Percentiles rank a stretch among this genome's conserved stretches.
These are phyloP conservation scores for Cylloceria caligata DNA, from an alignment of 2,888 invertebrate genomes.

Conservation along the genomic window DNA sequence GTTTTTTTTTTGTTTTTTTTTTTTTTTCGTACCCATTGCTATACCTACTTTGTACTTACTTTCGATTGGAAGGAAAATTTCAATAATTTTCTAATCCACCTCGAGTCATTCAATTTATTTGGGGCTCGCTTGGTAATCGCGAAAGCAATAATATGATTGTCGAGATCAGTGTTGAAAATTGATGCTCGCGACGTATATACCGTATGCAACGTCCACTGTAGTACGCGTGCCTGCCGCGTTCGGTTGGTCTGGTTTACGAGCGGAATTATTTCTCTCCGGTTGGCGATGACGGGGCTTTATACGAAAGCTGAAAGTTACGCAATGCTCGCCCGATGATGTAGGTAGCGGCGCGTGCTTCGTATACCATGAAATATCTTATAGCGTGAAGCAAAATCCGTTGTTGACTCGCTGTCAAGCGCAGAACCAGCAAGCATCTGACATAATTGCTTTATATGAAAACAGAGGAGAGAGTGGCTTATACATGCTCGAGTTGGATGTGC, in stretches of 20 bases:
- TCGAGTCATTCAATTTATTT: neutral
- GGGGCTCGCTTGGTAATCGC: too few relatives aligned
- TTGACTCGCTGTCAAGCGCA: conserved; percentile 82
- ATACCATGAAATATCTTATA: conserved; percentile 54
- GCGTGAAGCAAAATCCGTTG: conserved; percentile 74
- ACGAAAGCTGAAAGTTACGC: conserved; percentile 60
- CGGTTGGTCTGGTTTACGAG: neutral
- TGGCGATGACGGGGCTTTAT: neutral
- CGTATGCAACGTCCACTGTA: too few relatives aligned
- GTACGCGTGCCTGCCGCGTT: neutral
- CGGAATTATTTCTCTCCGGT: neutral
- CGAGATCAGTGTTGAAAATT: neutral
- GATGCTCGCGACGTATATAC: neutral
- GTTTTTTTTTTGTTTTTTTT: conserved; percentile 7
- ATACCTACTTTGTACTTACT: too few relatives aligned
- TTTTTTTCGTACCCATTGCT: too few relatives aligned
- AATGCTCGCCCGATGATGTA: conserved; percentile 34
- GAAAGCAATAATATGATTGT: too few relatives aligned
- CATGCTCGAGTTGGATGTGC: neutral
- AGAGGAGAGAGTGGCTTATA: conserved; percentile 55
- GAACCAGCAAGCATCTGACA: conserved; percentile 74
- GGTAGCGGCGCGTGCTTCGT: conserved; percentile 34
- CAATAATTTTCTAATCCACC: neutral
- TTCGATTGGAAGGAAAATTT: too few relatives aligned
- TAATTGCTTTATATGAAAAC: conserved; percentile 81